These are phyloP conservation scores for Ophion slaviceki DNA, from an alignment of 2,888 invertebrate genomes.

Conservation along the genomic window DNA sequence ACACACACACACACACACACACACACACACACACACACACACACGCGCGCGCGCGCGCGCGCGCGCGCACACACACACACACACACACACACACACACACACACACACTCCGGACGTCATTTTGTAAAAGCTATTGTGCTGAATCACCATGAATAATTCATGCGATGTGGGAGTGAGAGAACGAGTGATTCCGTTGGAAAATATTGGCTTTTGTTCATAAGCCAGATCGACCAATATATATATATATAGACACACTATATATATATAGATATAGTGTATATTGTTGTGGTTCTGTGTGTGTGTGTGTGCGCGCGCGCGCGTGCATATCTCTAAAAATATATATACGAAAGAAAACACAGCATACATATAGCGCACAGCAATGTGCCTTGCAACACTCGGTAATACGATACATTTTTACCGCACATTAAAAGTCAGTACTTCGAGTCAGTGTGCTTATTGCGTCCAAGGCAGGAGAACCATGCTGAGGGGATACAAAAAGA, in stretches of 20 bases:
- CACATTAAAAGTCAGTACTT: no score
- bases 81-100: background rate
- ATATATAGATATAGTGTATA: background rate
- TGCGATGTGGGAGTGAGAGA: slow-evolving; percentile 48
- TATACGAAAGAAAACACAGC: background rate
- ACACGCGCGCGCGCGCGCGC: background rate
- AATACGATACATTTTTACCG: no score
- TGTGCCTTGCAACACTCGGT: no score
- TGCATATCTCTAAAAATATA: background rate
- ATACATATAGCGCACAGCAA: background rate
- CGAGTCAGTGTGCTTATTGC: no score
- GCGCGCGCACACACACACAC: background rate
- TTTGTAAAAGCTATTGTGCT: slow-evolving; percentile 56
- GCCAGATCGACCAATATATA: slow-evolving; percentile 52
- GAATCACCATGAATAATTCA: slow-evolving; percentile 62
- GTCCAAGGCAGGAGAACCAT: no score
- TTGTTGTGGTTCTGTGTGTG: no score
- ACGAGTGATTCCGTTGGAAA: slow-evolving; percentile 49
- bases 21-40: background rate
- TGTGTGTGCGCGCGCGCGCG: no score
- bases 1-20: background rate
- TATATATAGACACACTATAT: background rate
- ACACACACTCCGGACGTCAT: slow-evolving; percentile 34
- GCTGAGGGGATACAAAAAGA: no score
- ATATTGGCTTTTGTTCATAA: slow-evolving; percentile 65